phyloP scores from a whole-genome alignment of 1,140 invertebrate genomes.

The Hylyphantes graminicola region DNA sequence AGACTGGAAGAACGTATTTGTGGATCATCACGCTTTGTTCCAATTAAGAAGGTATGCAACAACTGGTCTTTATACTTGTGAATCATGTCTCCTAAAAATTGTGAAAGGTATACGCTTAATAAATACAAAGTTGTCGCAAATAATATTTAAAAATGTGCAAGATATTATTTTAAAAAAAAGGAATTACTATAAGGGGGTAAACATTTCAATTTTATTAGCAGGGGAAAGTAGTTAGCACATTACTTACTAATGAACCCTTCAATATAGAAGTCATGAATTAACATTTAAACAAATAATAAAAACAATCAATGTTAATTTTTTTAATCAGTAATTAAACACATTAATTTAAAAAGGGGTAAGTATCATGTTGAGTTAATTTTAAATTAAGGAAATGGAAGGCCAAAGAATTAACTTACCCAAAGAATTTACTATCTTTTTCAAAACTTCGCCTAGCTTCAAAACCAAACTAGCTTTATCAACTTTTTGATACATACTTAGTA shows the following conservation, averaged over 20 bases:
- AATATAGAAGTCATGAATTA: background rate
- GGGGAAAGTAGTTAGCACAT: background rate
- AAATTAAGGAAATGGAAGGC: background rate
- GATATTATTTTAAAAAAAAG: background rate
- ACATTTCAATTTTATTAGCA: background rate
- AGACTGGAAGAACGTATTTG: slow-evolving; percentile 84
- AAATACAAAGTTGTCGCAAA: background rate
- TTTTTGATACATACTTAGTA: slow-evolving; percentile 74
- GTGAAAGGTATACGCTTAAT: slow-evolving; percentile 57
- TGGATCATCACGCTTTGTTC: slow-evolving; percentile 76
- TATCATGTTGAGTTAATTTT: slow-evolving; percentile 51
- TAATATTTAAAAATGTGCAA: background rate
- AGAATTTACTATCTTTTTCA: slow-evolving; percentile 78
- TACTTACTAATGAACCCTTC: background rate
- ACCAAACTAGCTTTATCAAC: slow-evolving; percentile 70
- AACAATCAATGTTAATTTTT: background rate
- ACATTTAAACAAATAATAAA: background rate
- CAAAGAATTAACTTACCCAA: slow-evolving; percentile 73
- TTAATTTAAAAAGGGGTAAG: background rate
- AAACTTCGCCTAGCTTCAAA: slow-evolving; percentile 85
- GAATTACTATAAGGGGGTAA: background rate
- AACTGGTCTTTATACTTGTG: slow-evolving; percentile 77
- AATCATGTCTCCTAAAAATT: slow-evolving; percentile 78
- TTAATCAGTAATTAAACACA: background rate
- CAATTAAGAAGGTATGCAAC: slow-evolving; percentile 79